Evolutionary conservation across 1,140 invertebrate genomes (phyloP), one percentile per base, ranked within the genome.

Genomic region (Halyomorpha halys): DNA sequence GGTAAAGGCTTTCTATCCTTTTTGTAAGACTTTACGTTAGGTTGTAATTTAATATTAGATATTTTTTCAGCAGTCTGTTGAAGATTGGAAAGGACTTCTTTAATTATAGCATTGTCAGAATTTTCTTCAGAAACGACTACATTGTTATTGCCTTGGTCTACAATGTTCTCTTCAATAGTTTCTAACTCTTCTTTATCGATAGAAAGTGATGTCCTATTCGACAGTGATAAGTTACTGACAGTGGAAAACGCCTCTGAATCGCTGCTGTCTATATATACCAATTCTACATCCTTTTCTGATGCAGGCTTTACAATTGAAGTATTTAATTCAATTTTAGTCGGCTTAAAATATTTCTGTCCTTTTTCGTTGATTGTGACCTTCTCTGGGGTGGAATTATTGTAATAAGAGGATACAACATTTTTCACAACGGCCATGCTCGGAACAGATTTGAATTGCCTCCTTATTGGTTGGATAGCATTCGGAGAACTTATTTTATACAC

Each of bases 221-320:
- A 39, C 15, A 56, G 15, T 1, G 18, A 23, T 14, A n/a, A 21
- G 21, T 49, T 39, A 16, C n/a, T 62, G 25, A n/a, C 23, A 21
- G 44, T 13, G 8, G 66, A 64, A 18, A 62, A 18, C 8, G 44
- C 59, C 14, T 67, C 66, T 6, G 66, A 67, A 49, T 67, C 66
- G 39, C 66, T 67, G 49, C 62, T 67, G 59, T 67, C 66, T 2
- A 67, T 60, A 34, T 67, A 67, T 2, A 67, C 61, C 0, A 67
- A n/a, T 64, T 67, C 66, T 8, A 67, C 54, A 27, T 63, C 65
- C 11, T 45, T 59, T 44, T 56, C 62, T 9, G 39, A 59, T 21
- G 44, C 47, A 21, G 65, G 61, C 14, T 60, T 2, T 19, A 44
- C 34, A 27, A 56, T 15, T 11, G 53, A 21, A 23, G 53, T 56